A percentile compares a stretch with the other conserved stretches of the same genome.
These are phyloP conservation scores for Lates calcarifer DNA, from an alignment of 2,113 vertebrate genomes.

Conservation along the genomic window DNA sequence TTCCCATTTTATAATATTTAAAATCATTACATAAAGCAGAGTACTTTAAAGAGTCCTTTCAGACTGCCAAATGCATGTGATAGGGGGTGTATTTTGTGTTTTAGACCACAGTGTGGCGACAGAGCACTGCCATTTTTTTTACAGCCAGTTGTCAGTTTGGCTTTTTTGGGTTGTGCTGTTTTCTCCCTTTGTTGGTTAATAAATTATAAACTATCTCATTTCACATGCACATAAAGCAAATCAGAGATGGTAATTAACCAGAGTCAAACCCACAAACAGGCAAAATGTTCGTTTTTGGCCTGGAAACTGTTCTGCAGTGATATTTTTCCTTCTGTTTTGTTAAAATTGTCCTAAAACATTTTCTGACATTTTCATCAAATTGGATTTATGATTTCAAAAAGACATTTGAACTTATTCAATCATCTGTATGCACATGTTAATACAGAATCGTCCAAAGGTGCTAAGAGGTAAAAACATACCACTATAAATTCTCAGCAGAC, in stretches of 20 bases:
- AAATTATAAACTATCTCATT: neutral
- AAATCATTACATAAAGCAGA: neutral
- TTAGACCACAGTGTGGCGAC: conserved; percentile 61
- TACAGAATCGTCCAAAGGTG: neutral
- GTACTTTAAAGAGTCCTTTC: too few relatives aligned
- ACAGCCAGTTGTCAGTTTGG: neutral
- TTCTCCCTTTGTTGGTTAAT: neutral
- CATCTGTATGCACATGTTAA: neutral
- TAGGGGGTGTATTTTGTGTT: neutral
- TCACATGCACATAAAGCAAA: neutral
- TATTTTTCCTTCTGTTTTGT: neutral
- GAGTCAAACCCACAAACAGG: neutral
- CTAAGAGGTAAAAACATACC: neutral
- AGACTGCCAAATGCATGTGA: neutral
- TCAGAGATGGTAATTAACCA: neutral
- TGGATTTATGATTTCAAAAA: too few relatives aligned
- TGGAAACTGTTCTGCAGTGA: neutral
- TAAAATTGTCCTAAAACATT: neutral
- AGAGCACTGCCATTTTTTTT: conserved; percentile 26
- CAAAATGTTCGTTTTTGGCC: neutral
- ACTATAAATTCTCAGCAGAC: neutral
- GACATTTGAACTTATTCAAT: neutral
- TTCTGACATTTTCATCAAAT: neutral
- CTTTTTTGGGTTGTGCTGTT: neutral
- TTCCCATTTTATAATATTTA: too few relatives aligned